Conservation (phyloP, 2,888 invertebrate species). For the Brenthis ino region DNA sequence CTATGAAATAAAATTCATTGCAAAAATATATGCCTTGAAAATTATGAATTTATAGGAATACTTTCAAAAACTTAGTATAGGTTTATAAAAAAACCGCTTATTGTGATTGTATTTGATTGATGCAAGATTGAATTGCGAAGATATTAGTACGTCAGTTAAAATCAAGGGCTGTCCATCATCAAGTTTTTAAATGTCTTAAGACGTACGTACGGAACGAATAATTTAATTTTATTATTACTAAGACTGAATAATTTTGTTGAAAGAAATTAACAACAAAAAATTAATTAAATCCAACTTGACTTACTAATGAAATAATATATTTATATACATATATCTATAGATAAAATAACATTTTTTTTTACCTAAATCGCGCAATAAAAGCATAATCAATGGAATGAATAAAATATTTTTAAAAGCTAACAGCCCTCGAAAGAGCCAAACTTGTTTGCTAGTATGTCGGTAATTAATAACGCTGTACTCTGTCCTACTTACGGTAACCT, state of each 20-base stretch:
- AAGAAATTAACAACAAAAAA: no score
- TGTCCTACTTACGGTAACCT: slow-evolving; percentile 50
- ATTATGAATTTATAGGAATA: no score
- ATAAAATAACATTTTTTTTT: not conserved
- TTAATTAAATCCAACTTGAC: no score
- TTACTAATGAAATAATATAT: no score
- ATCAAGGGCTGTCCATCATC: slow-evolving; percentile 2
- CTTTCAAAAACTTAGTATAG: no score
- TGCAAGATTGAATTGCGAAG: slow-evolving; percentile 22
- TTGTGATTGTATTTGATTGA: slow-evolving; percentile 38
- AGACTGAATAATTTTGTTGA: no score
- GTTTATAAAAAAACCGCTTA: slow-evolving; percentile 2
- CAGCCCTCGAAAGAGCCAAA: slow-evolving; percentile 35
- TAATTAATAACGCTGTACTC: slow-evolving; percentile 50
- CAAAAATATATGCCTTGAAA: no score
- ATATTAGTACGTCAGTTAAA: slow-evolving; percentile 17
- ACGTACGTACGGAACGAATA: no score
- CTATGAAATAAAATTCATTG: no score
- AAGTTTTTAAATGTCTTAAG: no score
- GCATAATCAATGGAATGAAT: not conserved
- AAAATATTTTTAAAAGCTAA: not conserved
- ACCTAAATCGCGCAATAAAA: not conserved
- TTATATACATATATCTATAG: not conserved
- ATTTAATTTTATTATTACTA: no score
- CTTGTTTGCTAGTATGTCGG: slow-evolving; percentile 47